A percentile compares a stretch with the other conserved stretches of the same genome.
These are phyloP conservation scores for Thera obeliscata DNA, from an alignment of 2,888 invertebrate genomes.

Conservation along the genomic window DNA sequence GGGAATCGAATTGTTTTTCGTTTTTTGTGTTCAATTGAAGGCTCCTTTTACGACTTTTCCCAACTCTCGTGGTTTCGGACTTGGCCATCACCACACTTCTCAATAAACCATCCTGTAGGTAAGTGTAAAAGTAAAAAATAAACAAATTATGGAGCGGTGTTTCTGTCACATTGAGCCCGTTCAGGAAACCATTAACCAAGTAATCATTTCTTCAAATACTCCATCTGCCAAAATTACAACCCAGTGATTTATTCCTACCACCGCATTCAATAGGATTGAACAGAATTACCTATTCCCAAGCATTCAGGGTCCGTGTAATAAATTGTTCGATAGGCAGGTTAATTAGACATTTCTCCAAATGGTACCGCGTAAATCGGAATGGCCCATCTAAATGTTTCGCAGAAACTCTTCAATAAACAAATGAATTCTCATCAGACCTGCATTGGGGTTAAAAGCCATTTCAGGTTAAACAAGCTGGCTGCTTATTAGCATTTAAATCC, in stretches of 20 bases:
- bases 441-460: slow-evolving; percentile 42
- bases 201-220: slow-evolving; percentile 45
- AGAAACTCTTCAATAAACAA: slow-evolving; percentile 60
- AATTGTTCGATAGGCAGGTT: slow-evolving; percentile 78
- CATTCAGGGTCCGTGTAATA: slow-evolving; percentile 65
- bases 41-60: no score
- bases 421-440: slow-evolving; percentile 58
- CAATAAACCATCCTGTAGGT: no score
- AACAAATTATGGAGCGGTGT: neutral
- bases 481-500: slow-evolving; percentile 37
- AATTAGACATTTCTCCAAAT: slow-evolving; percentile 76
- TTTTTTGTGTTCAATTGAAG: no score
- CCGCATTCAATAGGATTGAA: slow-evolving; percentile 68
- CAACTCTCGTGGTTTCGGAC: no score
- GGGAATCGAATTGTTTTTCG: no score
- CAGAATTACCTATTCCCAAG: slow-evolving; percentile 62
- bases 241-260: slow-evolving; percentile 62
- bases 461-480: slow-evolving; percentile 28
- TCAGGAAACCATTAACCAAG: slow-evolving; percentile 38
- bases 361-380: slow-evolving; percentile 67
- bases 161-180: slow-evolving; percentile 27
- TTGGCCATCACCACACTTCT: no score
- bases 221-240: slow-evolving; percentile 52
- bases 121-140: no score
- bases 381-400: slow-evolving; percentile 56